Evolutionary conservation across 2,797 vertebrate species (phyloP), one percentile per base, ranked within the genome.

Genomic region (Kryptolebias ocellatus): DNA sequence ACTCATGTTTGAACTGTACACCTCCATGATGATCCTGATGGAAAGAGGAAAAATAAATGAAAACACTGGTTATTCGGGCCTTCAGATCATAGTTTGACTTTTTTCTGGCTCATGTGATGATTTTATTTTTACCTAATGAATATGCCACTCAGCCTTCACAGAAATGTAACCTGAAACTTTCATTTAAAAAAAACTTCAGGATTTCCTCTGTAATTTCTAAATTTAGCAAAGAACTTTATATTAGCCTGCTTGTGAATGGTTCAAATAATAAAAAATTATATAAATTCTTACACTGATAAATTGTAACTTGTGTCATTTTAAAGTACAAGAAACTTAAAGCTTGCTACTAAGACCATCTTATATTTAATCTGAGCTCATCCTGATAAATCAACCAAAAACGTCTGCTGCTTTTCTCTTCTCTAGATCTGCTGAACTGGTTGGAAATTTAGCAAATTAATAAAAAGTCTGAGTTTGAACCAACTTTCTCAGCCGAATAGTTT

Each of bases 1-100:
- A 83, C 89, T 91, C 90, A 94, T 87, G 20, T 79, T 92, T 81
- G 60, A 70, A 83, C 89, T 77, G 82, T 83, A 91, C 79, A 89
- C 83, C 70, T 93, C 81, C 84, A 91, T 86, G 24, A 16, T 71
- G 3, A 6, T 45, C 67, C 77, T 87, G 67, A 34, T 28, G 34
- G 5, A 24, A 4, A 27, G 27, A 50, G 28, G 8, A 20, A 18
- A 14, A 49, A 27, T 20, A 57, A 10, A 39, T 11, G 2, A 39
- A 10, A 39, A 10, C 37, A 10, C 8, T 1, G 0, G 18, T 31
- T 20, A 67, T 18, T 53, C 0, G 28, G 5, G 46, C 15, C 17
- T 58, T 66, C 1, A 28, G 28, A 47, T 14, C 4, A 29, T 4
- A 2, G 28, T 18, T 27, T 47, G 12, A 18, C 7, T 18, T 18